These are phyloP conservation scores for Melanotaenia pygmaea DNA, from an alignment of 2,797 vertebrate species.

Conservation along the genomic window DNA sequence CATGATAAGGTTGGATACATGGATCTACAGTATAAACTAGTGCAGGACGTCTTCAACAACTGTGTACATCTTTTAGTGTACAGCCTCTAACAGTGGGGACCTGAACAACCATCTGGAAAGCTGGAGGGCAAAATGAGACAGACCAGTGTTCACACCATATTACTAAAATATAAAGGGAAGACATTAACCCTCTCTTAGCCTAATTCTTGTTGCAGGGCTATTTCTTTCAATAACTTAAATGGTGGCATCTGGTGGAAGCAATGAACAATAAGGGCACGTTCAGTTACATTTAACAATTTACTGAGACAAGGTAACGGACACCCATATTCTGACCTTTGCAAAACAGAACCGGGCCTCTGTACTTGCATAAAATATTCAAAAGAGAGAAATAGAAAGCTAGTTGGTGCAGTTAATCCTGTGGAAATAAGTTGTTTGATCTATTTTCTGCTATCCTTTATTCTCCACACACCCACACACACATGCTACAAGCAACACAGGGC, in stretches of 20 bases:
- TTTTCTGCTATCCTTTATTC: constrained; percentile 34
- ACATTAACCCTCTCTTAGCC: not conserved
- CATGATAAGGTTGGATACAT: constrained; percentile 32
- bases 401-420: constrained; percentile 27
- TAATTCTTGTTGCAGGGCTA: not conserved
- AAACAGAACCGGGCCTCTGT: not conserved
- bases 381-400: not conserved
- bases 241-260: not conserved
- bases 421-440: constrained; percentile 39
- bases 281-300: constrained; percentile 32
- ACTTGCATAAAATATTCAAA: constrained; percentile 7
- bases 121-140: constrained; percentile 15
- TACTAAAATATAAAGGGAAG: not conserved
- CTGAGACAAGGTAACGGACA: not conserved
- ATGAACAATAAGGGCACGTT: constrained; percentile 14
- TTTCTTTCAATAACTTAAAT: not conserved
- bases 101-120: constrained; percentile 52
- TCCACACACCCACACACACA: constrained; percentile 48
- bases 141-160: constrained; percentile 13
- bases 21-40: constrained; percentile 26
- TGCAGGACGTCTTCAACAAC: constrained; percentile 13
- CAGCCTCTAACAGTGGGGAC: constrained; percentile 39
- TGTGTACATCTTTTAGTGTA: constrained; percentile 22
- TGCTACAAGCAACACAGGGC: not conserved
- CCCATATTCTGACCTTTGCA: not conserved